phyloP scores from a whole-genome alignment of 1,140 invertebrate species.

The Drosophila burlai region DNA sequence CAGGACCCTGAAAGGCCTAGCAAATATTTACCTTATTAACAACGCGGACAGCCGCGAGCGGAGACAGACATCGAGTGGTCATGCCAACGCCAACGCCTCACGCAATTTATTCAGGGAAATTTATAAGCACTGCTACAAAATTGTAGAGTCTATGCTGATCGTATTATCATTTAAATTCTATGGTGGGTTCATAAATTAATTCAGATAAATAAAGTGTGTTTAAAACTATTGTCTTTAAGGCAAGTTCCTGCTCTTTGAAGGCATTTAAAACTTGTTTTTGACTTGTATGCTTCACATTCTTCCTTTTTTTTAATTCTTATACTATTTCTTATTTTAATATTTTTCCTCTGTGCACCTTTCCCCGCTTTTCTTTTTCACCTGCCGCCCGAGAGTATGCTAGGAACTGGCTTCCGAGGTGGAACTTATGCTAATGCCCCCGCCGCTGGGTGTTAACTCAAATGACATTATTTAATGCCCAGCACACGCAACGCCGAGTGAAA shows the following conservation, averaged over 20 bases:
- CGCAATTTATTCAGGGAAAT: conserved; percentile 44
- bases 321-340: background rate
- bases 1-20: conserved; percentile 30
- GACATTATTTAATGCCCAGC: conserved; percentile 81
- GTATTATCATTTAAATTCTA: background rate
- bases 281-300: background rate
- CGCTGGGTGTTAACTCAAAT: conserved; percentile 75
- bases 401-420: conserved; percentile 26
- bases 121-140: background rate
- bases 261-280: background rate
- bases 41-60: conserved; percentile 37
- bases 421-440: conserved; percentile 70
- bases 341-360: background rate
- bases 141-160: too few species aligned
- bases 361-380: conserved; percentile 2
- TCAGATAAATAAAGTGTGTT: background rate
- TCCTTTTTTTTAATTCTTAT: background rate
- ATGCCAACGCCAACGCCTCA: conserved; percentile 26
- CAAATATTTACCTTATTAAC: conserved; percentile 80
- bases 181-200: background rate
- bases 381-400: conserved; percentile 59
- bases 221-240: background rate
- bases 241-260: background rate
- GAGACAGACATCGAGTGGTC: conserved; percentile 43
- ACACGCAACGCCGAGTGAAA: conserved; percentile 55